phyloP scores from a whole-genome alignment of 1,140 invertebrate species.

The Portunus trituberculatus region DNA sequence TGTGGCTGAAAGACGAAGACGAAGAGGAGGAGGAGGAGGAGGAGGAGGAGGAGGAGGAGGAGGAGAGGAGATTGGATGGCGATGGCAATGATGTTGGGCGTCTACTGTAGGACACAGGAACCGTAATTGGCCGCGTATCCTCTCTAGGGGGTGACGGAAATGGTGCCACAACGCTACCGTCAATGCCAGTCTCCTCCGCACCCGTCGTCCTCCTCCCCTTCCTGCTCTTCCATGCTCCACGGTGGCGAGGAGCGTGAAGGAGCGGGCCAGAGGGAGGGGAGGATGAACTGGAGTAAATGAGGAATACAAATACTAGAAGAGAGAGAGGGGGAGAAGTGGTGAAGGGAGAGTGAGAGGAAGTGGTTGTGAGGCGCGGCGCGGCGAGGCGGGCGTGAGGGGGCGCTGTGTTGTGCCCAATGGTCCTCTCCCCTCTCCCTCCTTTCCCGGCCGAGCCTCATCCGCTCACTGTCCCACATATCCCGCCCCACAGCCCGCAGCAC shows the following conservation, averaged over 20 bases:
- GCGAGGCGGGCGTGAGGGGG: background rate
- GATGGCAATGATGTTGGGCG: background rate
- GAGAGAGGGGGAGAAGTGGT: too few relatives aligned
- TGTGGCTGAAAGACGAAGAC: too few relatives aligned
- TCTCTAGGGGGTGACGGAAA: slow-evolving; percentile 3
- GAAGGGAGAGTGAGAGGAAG: background rate
- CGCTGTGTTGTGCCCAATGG: background rate
- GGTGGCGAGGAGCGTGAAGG: background rate
- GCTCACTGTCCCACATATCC: background rate
- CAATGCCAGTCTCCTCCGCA: background rate
- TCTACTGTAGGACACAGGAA: background rate
- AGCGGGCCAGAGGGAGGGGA: background rate
- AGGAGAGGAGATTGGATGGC: too few relatives aligned
- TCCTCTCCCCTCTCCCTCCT: background rate
- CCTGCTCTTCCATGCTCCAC: background rate
- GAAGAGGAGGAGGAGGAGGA: too few relatives aligned
- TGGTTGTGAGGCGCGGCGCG: background rate
- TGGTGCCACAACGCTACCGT: slow-evolving; percentile 4
- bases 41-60: too few relatives aligned
- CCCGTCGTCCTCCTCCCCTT: background rate
- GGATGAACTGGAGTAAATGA: background rate
- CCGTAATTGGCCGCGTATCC: background rate
- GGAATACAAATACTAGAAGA: too few relatives aligned
- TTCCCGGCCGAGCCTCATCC: background rate
- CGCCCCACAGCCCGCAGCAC: background rate